Evolutionary conservation across 35 echinoderm and acorn worm species (phyloP).

Genomic region (Apostichopus japonicus): DNA sequence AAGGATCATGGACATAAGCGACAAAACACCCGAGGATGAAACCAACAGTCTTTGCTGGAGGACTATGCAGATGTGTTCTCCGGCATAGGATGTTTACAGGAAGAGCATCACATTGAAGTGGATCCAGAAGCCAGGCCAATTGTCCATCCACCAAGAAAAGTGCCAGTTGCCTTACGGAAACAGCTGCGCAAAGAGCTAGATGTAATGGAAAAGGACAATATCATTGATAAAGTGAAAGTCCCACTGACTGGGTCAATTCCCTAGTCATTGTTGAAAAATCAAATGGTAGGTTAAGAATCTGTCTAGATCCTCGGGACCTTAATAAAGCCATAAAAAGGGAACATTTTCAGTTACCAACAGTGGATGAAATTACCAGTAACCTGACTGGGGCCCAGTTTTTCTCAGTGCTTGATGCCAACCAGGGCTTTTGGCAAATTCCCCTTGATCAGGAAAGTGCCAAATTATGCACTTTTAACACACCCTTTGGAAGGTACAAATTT

Average conservation of each 20-base stretch:
- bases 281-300: constrained; percentile 75
- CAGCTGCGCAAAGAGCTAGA: not conserved
- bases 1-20: too few species aligned
- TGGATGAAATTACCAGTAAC: constrained; percentile 50
- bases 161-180: constrained; percentile 22
- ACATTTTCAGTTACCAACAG: constrained; percentile 68
- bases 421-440: constrained; percentile 73
- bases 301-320: constrained; percentile 74
- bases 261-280: constrained; percentile 72
- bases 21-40: not conserved
- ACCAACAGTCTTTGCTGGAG: not conserved
- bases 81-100: not conserved
- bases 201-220: constrained; percentile 37
- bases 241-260: constrained; percentile 76
- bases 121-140: not conserved
- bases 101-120: constrained; percentile 39
- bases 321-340: constrained; percentile 77
- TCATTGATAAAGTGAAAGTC: constrained; percentile 55
- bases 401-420: constrained; percentile 65
- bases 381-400: too few species aligned
- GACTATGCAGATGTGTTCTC: not conserved
- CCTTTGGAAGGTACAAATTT: constrained; percentile 80
- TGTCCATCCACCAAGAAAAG: constrained; percentile 57
- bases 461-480: constrained; percentile 72
- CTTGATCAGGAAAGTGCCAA: constrained; percentile 69